Evolutionary conservation across 2,113 vertebrate genomes (phyloP), one percentile per base, ranked within the genome.

Genomic region (Plectropomus leopardus): DNA sequence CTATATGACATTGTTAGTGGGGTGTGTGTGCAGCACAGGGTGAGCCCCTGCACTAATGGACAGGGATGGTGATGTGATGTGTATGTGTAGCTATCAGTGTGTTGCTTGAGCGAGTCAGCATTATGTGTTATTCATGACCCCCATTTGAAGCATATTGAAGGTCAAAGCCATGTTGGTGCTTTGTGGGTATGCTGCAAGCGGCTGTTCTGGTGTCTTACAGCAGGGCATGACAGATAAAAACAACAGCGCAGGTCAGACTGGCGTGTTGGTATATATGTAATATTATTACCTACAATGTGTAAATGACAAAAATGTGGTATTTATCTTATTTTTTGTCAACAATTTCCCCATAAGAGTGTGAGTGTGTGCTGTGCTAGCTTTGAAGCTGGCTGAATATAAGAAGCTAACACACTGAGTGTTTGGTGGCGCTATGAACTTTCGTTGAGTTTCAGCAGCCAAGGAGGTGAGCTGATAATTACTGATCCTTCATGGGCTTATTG

Each of bases 81-180:
- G 59, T 63, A 65, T 71, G 66, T 72, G 58, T 59, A 51, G 54
- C 30, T 72, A 26, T 69, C 53, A 34, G 59, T 40, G 67, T 78
- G 82, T 51, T 54, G 61, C 60, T 69, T 40, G 60, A 75, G 54
- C 71, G 55, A 77, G 64, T 82, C 76, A 75, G 91, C 71, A 73
- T 83, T 80, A 86, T 85, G 78, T 66, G 73, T 89, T 88, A 89
- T 85, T 87, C 89, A 86, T 90, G 86, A 84, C 36, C 4, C 83
- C 73, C 63, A 32, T 80, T 60, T 82, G 72, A 87, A 77, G 71
- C 57, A 59, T 21, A 63, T 0, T 80, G 83, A 91, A 89, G 89
- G 89, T 91, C 86, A 90, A 79, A 72, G 57, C 21, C 45, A 32
- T 57, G 64, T 26, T 73, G 15, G 48, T 34, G 48, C 40, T 65